Evolutionary conservation across 2,888 invertebrate genomes (phyloP).

Genomic region (Odontocolon sp.): DNA sequence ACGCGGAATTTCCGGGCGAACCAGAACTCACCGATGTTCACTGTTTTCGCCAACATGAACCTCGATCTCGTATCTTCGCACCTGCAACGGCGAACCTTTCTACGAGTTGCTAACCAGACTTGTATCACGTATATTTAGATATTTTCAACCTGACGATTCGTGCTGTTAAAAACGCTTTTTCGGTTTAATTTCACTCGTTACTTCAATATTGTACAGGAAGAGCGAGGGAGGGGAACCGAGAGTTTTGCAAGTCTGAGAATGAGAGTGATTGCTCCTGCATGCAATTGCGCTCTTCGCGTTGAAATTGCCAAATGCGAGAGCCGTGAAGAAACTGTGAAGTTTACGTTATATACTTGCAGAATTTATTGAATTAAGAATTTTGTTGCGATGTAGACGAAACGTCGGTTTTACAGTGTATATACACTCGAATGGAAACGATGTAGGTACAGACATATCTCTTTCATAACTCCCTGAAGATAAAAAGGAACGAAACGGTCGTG

Average conservation of each 20-base stretch:
- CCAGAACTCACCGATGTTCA: not conserved
- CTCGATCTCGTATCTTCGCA: slow-evolving; percentile 4
- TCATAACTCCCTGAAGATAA: slow-evolving; percentile 30
- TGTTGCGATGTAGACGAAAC: not conserved
- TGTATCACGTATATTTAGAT: not conserved
- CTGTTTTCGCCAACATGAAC: not conserved
- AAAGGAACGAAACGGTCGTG: slow-evolving; percentile 7
- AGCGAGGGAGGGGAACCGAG: too few relatives aligned
- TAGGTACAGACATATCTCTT: not conserved
- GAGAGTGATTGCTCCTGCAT: slow-evolving; percentile 28
- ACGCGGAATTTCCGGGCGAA: slow-evolving; percentile 26
- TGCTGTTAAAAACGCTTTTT: slow-evolving; percentile 32
- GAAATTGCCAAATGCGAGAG: not conserved
- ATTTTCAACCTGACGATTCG: slow-evolving; percentile 13
- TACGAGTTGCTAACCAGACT: not conserved
- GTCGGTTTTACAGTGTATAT: slow-evolving; percentile 14
- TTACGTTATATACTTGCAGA: not conserved
- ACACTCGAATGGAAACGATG: slow-evolving; percentile 14
- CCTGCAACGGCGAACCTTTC: slow-evolving; percentile 3
- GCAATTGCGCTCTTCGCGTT: slow-evolving; percentile 2
- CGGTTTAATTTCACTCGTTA: slow-evolving; percentile 36
- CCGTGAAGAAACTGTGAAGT: not conserved
- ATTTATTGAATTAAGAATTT: slow-evolving; percentile 42
- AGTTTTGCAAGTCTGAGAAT: slow-evolving; percentile 20
- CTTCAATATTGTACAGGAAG: not conserved